Conservation (phyloP, 2,888 invertebrate species). For the Itoplectis maculator region DNA sequence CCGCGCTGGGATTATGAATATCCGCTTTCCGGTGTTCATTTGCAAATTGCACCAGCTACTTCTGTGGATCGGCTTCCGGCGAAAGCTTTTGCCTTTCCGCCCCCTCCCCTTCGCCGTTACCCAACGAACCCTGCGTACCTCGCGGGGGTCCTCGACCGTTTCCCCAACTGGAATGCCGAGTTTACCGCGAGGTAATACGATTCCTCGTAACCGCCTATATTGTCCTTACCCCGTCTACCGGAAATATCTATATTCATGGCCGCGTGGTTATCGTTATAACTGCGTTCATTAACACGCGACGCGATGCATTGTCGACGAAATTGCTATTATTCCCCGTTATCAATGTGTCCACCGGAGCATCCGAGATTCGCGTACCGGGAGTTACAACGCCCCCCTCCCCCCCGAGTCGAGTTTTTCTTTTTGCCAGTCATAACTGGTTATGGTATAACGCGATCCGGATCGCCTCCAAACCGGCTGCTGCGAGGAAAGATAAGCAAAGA, state of each 20-base stretch:
- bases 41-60: constrained; percentile 72
- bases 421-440: constrained; percentile 14
- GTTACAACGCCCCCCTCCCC: not conserved
- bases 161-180: constrained; percentile 65
- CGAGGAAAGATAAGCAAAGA: constrained; percentile 14
- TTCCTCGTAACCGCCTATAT: constrained; percentile 61
- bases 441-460: constrained; percentile 18
- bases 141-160: not conserved
- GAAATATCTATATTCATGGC: constrained; percentile 3
- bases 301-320: not conserved
- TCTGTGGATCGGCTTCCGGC: constrained; percentile 69
- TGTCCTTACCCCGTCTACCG: constrained; percentile 3
- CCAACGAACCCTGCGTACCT: no score
- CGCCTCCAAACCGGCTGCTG: constrained; percentile 13
- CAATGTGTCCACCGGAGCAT: constrained; percentile 6
- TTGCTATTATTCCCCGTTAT: not conserved
- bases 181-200: constrained; percentile 71
- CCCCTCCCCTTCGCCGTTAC: constrained; percentile 12
- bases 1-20: constrained; percentile 59
- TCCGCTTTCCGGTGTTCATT: constrained; percentile 74
- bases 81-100: constrained; percentile 22
- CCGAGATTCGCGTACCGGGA: not conserved
- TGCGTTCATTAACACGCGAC: not conserved
- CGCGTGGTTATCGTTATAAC: constrained; percentile 10
- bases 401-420: constrained; percentile 26